Base-by-base conservation (phyloP, 2,888 invertebrate genomes). In the Ptilodon capucinus region DNA sequence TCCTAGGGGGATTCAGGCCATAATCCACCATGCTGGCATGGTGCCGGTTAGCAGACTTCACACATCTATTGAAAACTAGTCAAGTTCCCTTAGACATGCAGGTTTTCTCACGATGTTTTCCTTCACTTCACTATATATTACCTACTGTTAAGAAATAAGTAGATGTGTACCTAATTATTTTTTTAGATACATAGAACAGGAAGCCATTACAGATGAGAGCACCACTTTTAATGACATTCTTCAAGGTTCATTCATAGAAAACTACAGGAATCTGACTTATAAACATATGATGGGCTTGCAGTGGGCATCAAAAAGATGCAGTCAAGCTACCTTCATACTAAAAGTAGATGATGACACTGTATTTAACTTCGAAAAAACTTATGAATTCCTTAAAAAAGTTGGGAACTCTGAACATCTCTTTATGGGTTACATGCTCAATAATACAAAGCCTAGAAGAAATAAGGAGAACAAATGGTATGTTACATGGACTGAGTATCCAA, bases 391-490 rank as follows among this genome's bases (percentile, higher is more conserved):
- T 2, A 54, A 50, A 44, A 57, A 53, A 7, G 42, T 70, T n/a
- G 59, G 70, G 13, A 52, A 57, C 47, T 48, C 68, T 23, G 63
- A 74, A 14, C 57, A 71, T 21, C 56, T 83, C 7, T 53, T 96
- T 11, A 92, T 94, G 54, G 96, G 96, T 1, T 95, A 94, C 68
- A 89, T 94, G 60, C 77, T 96, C 30, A 92, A 92, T 43, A 90
- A 92, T 41, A 93, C 94, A 83, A 80, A 76, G 32, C 95, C 96
- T 0, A 93, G 93, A 55, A 89, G 97, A 54, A 91, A 93, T 43
- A 89, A 86, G 48, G 91, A 91, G 7, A 97, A 94, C 71, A 97
- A 97, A 77, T 97, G 97, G 97, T 97, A 91, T 80, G 96, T 97
- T 0, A 93, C 94, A 0, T 71, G 78, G 46, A 79, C 92, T 6